A percentile compares a stretch with the other conserved stretches of the same genome.
phyloP scores from a whole-genome alignment of 1,140 invertebrate genomes.

The Atopsyche davidsoni region DNA sequence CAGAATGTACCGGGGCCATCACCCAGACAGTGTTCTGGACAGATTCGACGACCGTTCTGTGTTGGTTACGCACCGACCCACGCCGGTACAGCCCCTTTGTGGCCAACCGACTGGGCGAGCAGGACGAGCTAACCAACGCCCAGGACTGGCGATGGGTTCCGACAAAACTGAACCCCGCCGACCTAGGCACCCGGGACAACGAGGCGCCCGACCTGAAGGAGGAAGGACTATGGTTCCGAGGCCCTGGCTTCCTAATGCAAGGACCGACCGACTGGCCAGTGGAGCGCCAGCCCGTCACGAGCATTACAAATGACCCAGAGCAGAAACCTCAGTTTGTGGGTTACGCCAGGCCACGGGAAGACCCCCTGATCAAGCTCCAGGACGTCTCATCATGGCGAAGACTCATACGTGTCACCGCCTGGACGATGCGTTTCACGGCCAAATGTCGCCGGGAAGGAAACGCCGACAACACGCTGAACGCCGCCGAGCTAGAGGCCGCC shows the following conservation, averaged over 20 bases:
- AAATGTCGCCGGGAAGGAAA: too few species aligned
- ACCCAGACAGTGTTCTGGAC: slow-evolving; percentile 28
- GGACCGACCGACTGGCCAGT: too few species aligned
- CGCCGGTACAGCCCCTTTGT: slow-evolving; percentile 30
- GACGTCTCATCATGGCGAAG: too few species aligned
- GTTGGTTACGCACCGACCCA: slow-evolving; percentile 33
- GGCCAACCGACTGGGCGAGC: slow-evolving; percentile 32
- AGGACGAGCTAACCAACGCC: slow-evolving; percentile 28
- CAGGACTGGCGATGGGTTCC: slow-evolving; percentile 33
- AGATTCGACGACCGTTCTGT: slow-evolving; percentile 32
- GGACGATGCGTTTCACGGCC: too few species aligned
- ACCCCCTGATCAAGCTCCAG: too few species aligned
- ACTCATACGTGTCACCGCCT: too few species aligned
- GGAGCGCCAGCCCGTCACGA: too few species aligned
- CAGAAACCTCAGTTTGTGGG: too few species aligned
- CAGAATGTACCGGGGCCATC: slow-evolving; percentile 20
- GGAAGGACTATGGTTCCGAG: slow-evolving; percentile 2
- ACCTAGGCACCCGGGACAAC: slow-evolving; percentile 28
- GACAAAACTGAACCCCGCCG: slow-evolving; percentile 33
- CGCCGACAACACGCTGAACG: too few species aligned
- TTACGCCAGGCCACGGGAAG: too few species aligned
- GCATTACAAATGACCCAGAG: too few species aligned
- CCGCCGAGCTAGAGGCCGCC: too few species aligned
- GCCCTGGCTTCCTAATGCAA: slow-evolving; percentile 12
- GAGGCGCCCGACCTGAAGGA: not conserved